These are phyloP conservation scores for Drosophila nr. fundita DNA, from an alignment of 2,888 invertebrate species.

Conservation along the genomic window DNA sequence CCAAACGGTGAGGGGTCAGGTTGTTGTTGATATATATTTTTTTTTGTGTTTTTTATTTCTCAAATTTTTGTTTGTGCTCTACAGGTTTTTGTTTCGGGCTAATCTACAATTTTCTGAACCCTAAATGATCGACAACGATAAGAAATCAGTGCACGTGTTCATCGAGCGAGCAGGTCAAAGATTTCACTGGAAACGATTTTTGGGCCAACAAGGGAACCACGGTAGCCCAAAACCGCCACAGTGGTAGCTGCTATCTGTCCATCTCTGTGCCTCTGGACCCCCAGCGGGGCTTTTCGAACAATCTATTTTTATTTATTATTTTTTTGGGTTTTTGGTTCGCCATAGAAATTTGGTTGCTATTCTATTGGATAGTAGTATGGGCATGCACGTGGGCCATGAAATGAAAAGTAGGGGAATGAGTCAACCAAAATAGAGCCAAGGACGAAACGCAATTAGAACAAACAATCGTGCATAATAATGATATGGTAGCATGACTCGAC, in stretches of 20 bases:
- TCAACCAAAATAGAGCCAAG: constrained; percentile 63
- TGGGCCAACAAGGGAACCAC: constrained; percentile 53
- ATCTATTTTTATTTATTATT: constrained; percentile 22
- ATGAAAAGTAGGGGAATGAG: constrained; percentile 59
- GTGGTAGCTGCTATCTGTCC: constrained; percentile 53
- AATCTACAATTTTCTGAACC: constrained; percentile 66
- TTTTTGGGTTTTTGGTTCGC: constrained; percentile 57
- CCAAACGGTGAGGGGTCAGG: constrained; percentile 66
- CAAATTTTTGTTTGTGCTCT: constrained; percentile 34
- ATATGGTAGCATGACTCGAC: constrained; percentile 59
- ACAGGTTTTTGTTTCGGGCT: constrained; percentile 56
- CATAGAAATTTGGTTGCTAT: constrained; percentile 60
- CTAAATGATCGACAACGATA: constrained; percentile 69
- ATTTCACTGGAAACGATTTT: constrained; percentile 61
- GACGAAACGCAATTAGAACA: constrained; percentile 68
- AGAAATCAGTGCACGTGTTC: constrained; percentile 77
- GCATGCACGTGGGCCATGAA: constrained; percentile 70
- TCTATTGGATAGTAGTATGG: constrained; percentile 55
- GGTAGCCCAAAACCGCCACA: constrained; percentile 60
- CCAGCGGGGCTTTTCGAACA: constrained; percentile 61
- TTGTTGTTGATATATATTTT: constrained; percentile 61
- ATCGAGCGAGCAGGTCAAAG: constrained; percentile 52
- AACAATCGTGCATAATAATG: constrained; percentile 69
- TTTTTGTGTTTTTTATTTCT: constrained; percentile 35
- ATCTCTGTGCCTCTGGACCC: constrained; percentile 53